Evolutionary conservation across 2,113 vertebrate genomes (phyloP).

Genomic region (Gnathonemus longibarbis): DNA sequence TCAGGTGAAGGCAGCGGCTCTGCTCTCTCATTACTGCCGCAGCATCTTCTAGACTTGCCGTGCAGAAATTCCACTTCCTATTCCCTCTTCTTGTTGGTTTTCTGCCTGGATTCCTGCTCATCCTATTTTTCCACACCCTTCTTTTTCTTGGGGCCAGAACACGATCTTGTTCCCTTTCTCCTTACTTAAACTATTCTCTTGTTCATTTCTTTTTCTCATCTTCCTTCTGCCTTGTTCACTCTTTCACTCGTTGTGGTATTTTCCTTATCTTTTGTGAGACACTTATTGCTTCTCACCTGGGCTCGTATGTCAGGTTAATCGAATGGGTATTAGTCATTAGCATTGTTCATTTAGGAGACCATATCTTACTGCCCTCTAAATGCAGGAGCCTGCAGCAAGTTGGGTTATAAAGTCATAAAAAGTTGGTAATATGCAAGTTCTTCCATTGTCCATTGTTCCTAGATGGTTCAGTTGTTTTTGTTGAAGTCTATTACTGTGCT

Average conservation of each 20-base stretch:
- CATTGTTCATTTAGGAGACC: neutral
- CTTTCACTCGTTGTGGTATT: neutral
- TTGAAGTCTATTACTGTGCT: neutral
- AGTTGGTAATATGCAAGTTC: neutral
- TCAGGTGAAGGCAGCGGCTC: constrained; percentile 51
- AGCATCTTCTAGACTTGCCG: neutral
- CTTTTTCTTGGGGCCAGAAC: neutral
- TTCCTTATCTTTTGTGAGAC: neutral
- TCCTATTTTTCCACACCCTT: neutral
- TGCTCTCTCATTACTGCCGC: neutral
- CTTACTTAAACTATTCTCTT: neutral
- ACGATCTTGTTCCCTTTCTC: neutral
- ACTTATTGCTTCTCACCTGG: neutral
- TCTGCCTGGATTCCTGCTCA: neutral
- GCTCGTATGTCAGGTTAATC: neutral
- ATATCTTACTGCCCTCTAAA: neutral
- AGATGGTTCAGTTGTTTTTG: neutral
- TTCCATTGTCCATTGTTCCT: neutral
- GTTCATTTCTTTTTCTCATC: neutral
- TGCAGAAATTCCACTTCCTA: neutral
- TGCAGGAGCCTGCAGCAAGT: neutral
- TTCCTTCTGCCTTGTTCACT: neutral
- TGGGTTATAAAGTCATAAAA: neutral
- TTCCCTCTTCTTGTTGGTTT: neutral
- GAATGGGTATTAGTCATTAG: neutral